Evolutionary conservation across 2,113 vertebrate species (phyloP).

Genomic region (Poicephalus meyeri): DNA sequence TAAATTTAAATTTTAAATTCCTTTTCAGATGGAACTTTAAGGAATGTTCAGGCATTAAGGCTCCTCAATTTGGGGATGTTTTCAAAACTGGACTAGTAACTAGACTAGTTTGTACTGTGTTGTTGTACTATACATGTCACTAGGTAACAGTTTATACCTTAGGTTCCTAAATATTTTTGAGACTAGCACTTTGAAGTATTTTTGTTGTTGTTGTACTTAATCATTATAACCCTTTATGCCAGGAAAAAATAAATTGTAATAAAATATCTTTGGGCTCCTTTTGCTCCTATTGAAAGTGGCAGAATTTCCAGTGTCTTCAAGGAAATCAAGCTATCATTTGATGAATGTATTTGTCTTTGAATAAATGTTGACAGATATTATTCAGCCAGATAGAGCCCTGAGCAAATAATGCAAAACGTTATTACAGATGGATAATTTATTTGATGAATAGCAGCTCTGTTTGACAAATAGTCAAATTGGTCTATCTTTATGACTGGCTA

Average conservation of each 20-base stretch:
- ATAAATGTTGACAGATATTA: constrained; percentile 28
- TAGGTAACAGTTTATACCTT: background rate
- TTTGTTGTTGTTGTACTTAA: background rate
- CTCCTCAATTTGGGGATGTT: background rate
- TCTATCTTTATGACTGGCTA: background rate
- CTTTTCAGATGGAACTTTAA: background rate
- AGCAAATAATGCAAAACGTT: constrained; percentile 38
- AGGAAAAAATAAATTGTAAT: background rate
- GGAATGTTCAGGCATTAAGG: background rate
- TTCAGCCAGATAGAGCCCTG: constrained; percentile 4
- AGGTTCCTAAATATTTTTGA: background rate
- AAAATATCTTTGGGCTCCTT: background rate
- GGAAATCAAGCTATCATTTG: constrained; percentile 8
- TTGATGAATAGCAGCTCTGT: constrained; percentile 19
- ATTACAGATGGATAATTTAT: constrained; percentile 34
- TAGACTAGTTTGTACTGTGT: background rate
- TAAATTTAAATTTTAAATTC: background rate
- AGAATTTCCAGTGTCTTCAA: background rate
- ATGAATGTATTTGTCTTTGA: background rate
- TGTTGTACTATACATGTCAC: background rate
- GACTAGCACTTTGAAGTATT: background rate
- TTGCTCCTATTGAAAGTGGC: background rate
- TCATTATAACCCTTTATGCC: background rate
- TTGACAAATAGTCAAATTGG: constrained; percentile 22
- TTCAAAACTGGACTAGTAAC: background rate